Base-by-base conservation (phyloP, 2,797 vertebrate genomes). In the Coilia nasus region DNA sequence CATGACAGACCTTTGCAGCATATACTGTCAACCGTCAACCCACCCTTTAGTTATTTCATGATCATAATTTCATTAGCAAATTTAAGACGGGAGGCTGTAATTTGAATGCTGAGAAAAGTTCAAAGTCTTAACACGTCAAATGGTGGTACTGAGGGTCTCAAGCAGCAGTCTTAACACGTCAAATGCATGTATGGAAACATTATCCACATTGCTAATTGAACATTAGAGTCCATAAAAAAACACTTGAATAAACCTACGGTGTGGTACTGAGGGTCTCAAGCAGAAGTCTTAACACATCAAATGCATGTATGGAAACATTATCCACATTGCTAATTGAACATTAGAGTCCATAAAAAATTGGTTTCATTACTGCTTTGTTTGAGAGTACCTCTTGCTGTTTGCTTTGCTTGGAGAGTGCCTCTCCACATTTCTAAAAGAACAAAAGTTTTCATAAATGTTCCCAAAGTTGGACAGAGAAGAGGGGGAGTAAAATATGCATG, bases 381-480 rank as follows among this genome's bases (percentile, higher is more conserved):
- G 21, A 25, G 31, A 15, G 64, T 31, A 12, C 31, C 6, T 78
- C 10, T 41, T 41, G 35, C 35, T 41, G 2, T 41, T 71, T 78
- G 67, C 41, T 78, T 35, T n/a, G 71, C 9, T 44, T 44, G 21
- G 21, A n/a, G 31, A 31, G 64, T 31, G 28, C 31, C 6, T 78
- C 19, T 44, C 31, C 23, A 71, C 64, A 75, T 75, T 75, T 41
- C 6, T 44, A 15, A 41, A 1, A 19, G 35, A 21, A 31, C 14
- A 35, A 15, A 78, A 78, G 71, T 78, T 21, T 78, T 78, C 71
- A 78, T 78, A n/a, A 78, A 78, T 44, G 44, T 21, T 44, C 71
- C 19, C 9, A 15, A 80, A 81, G 64, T 50, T 81, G 12, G 41
- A 81, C 19, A 3, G 23, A 82, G 71, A 64, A 78, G 17, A 19